phyloP scores from a whole-genome alignment of 1,140 invertebrate genomes.

The Dreissena rostriformis region DNA sequence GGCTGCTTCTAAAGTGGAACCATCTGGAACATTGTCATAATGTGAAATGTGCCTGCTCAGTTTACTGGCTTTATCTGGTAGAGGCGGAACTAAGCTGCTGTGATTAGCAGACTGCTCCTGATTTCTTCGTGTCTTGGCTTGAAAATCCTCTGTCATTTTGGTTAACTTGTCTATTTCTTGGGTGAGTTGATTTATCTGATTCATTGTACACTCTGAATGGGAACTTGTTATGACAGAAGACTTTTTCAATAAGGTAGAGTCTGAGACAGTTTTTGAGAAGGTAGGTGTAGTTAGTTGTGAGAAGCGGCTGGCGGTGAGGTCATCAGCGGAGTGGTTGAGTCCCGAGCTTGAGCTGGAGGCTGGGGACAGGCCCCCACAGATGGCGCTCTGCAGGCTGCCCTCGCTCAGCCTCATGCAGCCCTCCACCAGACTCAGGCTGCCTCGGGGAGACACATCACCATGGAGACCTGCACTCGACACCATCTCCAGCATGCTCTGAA shows the following conservation, averaged over 20 bases:
- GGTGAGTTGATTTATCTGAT: constrained; percentile 77
- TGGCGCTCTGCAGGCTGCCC: constrained; percentile 50
- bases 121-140: constrained; percentile 63
- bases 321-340: constrained; percentile 71
- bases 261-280: constrained; percentile 62
- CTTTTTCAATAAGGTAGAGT: constrained; percentile 56
- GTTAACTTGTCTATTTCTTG: constrained; percentile 75
- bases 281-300: constrained; percentile 27
- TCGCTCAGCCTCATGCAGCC: constrained; percentile 51
- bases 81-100: constrained; percentile 82
- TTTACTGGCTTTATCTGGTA: constrained; percentile 88
- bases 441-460: constrained; percentile 41
- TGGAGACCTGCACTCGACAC: constrained; percentile 44
- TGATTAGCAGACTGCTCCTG: constrained; percentile 8
- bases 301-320: constrained; percentile 52
- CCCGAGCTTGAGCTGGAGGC: constrained; percentile 71
- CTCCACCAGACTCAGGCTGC: constrained; percentile 41
- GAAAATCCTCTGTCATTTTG: constrained; percentile 75
- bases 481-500: constrained; percentile 56
- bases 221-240: constrained; percentile 56
- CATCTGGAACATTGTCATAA: constrained; percentile 85
- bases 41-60: constrained; percentile 86
- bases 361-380: constrained; percentile 57
- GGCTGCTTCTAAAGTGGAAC: constrained; percentile 35
- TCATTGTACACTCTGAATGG: constrained; percentile 65